Evolutionary conservation across 2,797 vertebrate species (phyloP).

Genomic region (Thunnus albacares): DNA sequence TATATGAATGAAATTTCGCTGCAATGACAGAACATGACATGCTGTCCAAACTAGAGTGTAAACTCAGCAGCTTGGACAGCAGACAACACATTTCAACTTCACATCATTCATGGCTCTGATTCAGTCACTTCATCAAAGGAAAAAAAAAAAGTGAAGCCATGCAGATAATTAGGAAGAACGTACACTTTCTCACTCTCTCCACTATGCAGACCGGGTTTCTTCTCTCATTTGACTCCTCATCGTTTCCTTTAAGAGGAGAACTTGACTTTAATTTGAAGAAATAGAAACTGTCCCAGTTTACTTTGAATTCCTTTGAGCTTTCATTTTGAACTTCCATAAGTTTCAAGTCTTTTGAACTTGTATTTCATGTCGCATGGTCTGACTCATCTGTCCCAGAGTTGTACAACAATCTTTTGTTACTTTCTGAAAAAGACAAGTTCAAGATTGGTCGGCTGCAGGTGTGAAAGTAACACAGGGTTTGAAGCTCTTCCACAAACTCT

Average conservation of each 20-base stretch:
- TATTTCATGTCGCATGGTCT: background rate
- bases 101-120: background rate
- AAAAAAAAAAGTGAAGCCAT: background rate
- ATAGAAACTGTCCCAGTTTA: slow-evolving; percentile 11
- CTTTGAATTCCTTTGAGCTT: background rate
- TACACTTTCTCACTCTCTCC: background rate
- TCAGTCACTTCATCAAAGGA: slow-evolving; percentile 2
- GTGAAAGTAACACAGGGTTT: background rate
- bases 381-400: too few species aligned
- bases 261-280: slow-evolving; percentile 14
- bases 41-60: too few species aligned
- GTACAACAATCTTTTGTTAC: background rate
- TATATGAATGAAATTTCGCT: too few species aligned
- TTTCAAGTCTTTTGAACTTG: slow-evolving; percentile 10
- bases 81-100: background rate
- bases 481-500: too few species aligned
- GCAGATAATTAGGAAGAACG: slow-evolving; percentile 3
- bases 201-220: background rate
- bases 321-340: background rate
- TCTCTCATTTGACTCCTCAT: background rate
- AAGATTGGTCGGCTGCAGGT: background rate
- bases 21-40: background rate
- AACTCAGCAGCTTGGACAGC: background rate
- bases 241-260: slow-evolving; percentile 5
- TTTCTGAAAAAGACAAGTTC: background rate